Percentiles rank a stretch among this genome's conserved stretches.
These are phyloP conservation scores for Dasyurus viverrinus DNA, from an alignment of 2,113 vertebrate genomes.

Conservation along the genomic window DNA sequence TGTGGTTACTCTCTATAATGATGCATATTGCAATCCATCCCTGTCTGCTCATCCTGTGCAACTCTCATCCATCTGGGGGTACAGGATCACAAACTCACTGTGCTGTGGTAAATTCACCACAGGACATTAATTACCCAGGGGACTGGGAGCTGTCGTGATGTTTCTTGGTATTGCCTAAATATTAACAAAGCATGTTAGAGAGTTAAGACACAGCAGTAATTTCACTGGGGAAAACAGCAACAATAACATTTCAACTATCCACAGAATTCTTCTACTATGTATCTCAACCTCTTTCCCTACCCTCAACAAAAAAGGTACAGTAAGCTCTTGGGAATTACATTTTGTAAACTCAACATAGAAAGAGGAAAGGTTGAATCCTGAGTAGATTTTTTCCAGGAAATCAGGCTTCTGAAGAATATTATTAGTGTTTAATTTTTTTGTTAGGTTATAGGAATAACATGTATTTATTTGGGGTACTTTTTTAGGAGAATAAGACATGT, in stretches of 20 bases:
- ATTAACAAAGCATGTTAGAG: not conserved
- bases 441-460: not conserved
- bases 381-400: not conserved
- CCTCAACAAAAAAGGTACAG: not conserved
- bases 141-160: not conserved
- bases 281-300: not conserved
- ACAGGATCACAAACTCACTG: not conserved
- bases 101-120: not conserved
- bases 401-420: not conserved
- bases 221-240: not conserved
- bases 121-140: not conserved
- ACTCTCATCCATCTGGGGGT: not conserved
- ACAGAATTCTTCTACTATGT: not conserved
- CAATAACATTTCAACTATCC: not conserved
- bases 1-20: not conserved
- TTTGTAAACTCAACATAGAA: not conserved
- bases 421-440: not conserved
- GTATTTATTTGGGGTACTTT: not conserved
- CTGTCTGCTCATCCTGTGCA: not conserved
- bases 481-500: not conserved
- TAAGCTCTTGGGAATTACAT: not conserved
- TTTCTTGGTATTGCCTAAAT: not conserved
- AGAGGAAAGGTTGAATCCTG: not conserved
- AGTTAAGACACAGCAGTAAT: not conserved
- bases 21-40: not conserved